These are phyloP conservation scores for Diploscapter pachys DNA, from an alignment of 1,140 invertebrate genomes.

Conservation along the genomic window DNA sequence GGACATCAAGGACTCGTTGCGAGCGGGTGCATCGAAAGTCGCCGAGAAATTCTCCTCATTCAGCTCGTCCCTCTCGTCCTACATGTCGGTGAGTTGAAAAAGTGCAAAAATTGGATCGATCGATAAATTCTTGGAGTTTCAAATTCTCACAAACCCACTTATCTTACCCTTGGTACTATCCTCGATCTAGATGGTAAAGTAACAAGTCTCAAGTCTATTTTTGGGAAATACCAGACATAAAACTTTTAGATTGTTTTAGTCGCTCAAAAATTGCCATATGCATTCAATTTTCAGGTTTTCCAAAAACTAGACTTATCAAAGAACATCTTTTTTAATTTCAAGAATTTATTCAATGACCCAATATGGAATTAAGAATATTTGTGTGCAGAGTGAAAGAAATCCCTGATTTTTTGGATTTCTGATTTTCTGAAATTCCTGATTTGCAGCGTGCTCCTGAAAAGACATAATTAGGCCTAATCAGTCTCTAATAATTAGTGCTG, in stretches of 20 bases:
- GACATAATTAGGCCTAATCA: no score
- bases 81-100: slow-evolving; percentile 18
- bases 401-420: no score
- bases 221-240: slow-evolving; percentile 12
- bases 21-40: slow-evolving; percentile 90
- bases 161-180: background rate
- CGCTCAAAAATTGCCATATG: background rate
- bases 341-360: no score
- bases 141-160: background rate
- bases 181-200: background rate
- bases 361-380: no score
- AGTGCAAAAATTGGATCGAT: slow-evolving; percentile 15
- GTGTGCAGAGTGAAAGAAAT: no score
- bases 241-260: background rate
- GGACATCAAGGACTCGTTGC: slow-evolving; percentile 91
- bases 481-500: no score
- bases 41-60: slow-evolving; percentile 86
- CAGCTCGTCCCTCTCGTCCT: slow-evolving; percentile 70
- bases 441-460: no score
- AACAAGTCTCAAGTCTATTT: background rate
- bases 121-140: background rate
- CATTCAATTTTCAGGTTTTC: no score
- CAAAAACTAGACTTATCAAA: no score
- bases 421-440: no score
- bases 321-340: no score